A percentile compares a stretch with the other conserved stretches of the same genome.
phyloP scores from a whole-genome alignment of 2,888 invertebrate genomes.

The Pollenia angustigena region DNA sequence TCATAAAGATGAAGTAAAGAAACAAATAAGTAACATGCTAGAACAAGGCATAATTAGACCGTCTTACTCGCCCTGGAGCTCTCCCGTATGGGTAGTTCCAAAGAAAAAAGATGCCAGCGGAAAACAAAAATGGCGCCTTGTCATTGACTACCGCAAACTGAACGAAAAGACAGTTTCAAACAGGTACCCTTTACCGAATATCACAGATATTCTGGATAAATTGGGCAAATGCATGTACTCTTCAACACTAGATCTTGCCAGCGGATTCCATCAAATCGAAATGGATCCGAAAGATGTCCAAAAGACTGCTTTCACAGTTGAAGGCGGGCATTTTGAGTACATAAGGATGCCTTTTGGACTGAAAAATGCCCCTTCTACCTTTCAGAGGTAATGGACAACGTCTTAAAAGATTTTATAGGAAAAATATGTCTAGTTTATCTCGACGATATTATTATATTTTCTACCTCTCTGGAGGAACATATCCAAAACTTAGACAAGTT shows the following conservation, averaged over 20 bases:
- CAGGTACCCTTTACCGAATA: conserved; percentile 34
- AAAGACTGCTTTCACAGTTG: conserved; percentile 54
- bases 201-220: conserved; percentile 25
- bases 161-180: conserved; percentile 13
- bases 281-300: conserved; percentile 31
- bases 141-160: conserved; percentile 30
- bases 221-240: neutral
- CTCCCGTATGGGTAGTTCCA: conserved; percentile 9
- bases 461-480: conserved; percentile 24
- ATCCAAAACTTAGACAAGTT: conserved; percentile 30
- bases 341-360: conserved; percentile 43
- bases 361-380: conserved; percentile 29
- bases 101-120: conserved; percentile 22
- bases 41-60: conserved; percentile 17
- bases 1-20: conserved; percentile 11
- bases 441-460: conserved; percentile 50
- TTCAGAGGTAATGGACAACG: conserved; percentile 23
- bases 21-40: conserved; percentile 14
- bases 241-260: conserved; percentile 20
- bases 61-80: conserved; percentile 7
- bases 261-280: conserved; percentile 33
- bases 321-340: conserved; percentile 55
- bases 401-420: conserved; percentile 35
- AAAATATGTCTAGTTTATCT: conserved; percentile 46
- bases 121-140: conserved; percentile 7